Conservation (phyloP, 2,797 vertebrate species). For the Merluccius polli region DNA sequence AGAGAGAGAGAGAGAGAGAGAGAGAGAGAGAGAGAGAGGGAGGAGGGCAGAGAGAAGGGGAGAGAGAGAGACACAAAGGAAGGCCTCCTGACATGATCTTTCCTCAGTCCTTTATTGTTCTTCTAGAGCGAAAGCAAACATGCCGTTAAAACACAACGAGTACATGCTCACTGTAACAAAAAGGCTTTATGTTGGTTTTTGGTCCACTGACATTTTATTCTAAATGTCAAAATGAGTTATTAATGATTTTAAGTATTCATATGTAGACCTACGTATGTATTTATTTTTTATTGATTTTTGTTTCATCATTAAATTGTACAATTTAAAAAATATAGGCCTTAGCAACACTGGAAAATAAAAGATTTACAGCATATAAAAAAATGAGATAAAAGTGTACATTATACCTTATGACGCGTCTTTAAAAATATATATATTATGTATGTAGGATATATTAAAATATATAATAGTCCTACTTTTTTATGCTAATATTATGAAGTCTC, state of each 20-base stretch:
- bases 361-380: background rate
- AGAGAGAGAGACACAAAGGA: background rate
- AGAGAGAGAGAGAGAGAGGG: no score
- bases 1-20: background rate
- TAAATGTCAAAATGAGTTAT: background rate
- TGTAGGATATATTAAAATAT: background rate
- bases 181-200: conserved; percentile 45
- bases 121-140: background rate
- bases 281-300: background rate
- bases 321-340: background rate
- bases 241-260: background rate
- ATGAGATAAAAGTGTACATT: background rate
- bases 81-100: background rate
- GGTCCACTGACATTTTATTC: conserved; percentile 52
- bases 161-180: background rate
- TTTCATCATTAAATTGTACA: background rate
- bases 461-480: background rate
- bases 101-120: background rate
- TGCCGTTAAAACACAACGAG: background rate
- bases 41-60: no score
- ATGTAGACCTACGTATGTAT: background rate
- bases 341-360: background rate
- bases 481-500: background rate
- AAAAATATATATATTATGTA: background rate
- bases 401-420: background rate